Evolutionary conservation across 2,113 vertebrate genomes (phyloP).

Genomic region (Poecile atricapillus): DNA sequence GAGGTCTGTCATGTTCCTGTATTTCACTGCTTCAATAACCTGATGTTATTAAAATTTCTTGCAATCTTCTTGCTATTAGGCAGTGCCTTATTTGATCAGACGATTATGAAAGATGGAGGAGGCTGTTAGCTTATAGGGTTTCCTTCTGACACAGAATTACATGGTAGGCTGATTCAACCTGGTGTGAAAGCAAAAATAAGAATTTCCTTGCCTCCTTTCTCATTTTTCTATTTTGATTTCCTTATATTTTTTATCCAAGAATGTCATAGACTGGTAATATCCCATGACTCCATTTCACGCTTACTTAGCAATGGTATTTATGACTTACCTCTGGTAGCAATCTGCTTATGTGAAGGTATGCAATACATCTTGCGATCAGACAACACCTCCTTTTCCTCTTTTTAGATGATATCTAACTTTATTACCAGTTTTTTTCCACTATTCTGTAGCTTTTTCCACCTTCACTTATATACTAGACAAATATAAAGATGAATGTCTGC

Average conservation of each 20-base stretch:
- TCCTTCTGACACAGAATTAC: constrained; percentile 17
- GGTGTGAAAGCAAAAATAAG: constrained; percentile 9
- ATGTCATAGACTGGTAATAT: neutral
- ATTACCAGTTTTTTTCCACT: neutral
- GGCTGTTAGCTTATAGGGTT: neutral
- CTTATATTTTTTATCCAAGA: neutral
- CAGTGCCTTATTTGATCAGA: constrained; percentile 28
- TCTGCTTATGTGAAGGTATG: neutral
- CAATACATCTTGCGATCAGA: neutral
- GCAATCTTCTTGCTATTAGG: neutral
- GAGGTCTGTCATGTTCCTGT: neutral
- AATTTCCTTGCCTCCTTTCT: neutral
- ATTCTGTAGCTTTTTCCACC: neutral
- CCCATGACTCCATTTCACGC: constrained; percentile 32
- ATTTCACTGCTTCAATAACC: constrained; percentile 16
- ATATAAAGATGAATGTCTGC: neutral
- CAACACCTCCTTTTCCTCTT: neutral
- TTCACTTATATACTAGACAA: neutral
- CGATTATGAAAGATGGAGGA: neutral
- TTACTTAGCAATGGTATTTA: constrained; percentile 15
- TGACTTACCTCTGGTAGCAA: constrained; percentile 14
- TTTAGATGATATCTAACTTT: neutral
- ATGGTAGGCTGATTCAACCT: constrained; percentile 29
- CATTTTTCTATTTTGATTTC: constrained; percentile 27
- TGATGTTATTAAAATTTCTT: constrained; percentile 38